Conservation (phyloP, 2,888 invertebrate species). For the Macrosiphum euphorbiae region DNA sequence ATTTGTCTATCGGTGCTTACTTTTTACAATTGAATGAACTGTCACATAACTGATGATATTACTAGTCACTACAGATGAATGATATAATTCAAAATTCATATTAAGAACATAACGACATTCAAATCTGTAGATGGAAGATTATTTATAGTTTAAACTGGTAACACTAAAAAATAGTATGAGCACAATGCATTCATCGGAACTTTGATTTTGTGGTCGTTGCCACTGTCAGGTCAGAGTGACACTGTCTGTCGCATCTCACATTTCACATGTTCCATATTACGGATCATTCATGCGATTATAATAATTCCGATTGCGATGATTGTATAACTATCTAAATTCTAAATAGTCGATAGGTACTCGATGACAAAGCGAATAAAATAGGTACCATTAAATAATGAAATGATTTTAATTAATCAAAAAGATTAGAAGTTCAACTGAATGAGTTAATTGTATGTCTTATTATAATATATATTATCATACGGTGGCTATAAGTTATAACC, state of each 20-base stretch:
- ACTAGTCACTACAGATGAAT: background rate
- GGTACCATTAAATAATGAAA: background rate
- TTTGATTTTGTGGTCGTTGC: background rate
- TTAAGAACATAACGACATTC: background rate
- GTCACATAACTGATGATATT: background rate
- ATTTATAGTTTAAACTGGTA: background rate
- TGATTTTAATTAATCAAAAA: background rate
- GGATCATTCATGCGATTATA: background rate
- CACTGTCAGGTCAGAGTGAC: no score
- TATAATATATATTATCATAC: no score
- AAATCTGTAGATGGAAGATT: background rate
- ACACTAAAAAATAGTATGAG: background rate
- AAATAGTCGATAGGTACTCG: background rate
- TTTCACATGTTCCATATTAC: background rate
- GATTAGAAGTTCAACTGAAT: background rate
- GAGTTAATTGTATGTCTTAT: background rate
- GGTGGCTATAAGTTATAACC: background rate
- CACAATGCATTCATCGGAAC: background rate
- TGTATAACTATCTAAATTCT: background rate
- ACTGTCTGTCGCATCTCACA: background rate
- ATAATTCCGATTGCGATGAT: background rate
- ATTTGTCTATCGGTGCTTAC: background rate
- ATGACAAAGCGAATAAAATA: background rate
- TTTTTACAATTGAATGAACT: background rate
- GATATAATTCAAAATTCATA: background rate